A percentile compares a stretch with the other conserved stretches of the same genome.
Conservation (phyloP, 2,888 invertebrate genomes). For the Acleris emargana region DNA sequence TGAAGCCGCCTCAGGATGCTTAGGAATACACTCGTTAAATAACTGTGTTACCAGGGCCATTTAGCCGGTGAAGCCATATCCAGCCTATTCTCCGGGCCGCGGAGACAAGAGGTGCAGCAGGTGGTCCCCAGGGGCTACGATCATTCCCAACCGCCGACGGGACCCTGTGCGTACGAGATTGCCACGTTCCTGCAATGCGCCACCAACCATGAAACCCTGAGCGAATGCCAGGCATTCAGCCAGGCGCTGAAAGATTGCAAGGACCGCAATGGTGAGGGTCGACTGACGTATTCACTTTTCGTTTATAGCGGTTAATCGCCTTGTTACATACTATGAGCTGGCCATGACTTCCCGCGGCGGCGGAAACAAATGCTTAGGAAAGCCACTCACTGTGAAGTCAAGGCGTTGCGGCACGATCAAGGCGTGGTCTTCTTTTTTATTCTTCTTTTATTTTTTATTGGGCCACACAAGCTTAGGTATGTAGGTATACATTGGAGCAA, state of each 20-base stretch:
- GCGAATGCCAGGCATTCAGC: constrained; percentile 95
- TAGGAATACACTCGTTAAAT: too few relatives aligned
- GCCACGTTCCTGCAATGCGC: constrained; percentile 95
- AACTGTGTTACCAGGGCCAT: constrained; percentile 85
- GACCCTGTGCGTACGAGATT: constrained; percentile 93
- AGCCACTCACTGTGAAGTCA: too few relatives aligned
- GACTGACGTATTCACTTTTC: background rate
- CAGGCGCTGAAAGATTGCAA: constrained; percentile 96
- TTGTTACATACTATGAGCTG: too few relatives aligned
- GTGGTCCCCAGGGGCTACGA: constrained; percentile 41
- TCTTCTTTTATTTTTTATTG: too few relatives aligned
- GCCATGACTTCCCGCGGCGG: too few relatives aligned
- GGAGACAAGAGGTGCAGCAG: constrained; percentile 35
- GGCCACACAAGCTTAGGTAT: too few relatives aligned
- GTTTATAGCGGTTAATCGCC: too few relatives aligned
- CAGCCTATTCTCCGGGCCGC: constrained; percentile 38
- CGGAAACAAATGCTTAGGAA: too few relatives aligned
- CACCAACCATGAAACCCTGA: constrained; percentile 89
- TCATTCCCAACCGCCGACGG: constrained; percentile 70
- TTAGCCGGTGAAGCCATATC: constrained; percentile 92
- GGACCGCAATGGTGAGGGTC: constrained; percentile 82
- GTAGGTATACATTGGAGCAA: too few relatives aligned
- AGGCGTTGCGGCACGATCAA: too few relatives aligned
- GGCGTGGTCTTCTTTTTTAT: too few relatives aligned
- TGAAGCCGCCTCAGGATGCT: too few relatives aligned